phyloP scores from a whole-genome alignment of 2,888 invertebrate species.

The Hyppa rectilinea region DNA sequence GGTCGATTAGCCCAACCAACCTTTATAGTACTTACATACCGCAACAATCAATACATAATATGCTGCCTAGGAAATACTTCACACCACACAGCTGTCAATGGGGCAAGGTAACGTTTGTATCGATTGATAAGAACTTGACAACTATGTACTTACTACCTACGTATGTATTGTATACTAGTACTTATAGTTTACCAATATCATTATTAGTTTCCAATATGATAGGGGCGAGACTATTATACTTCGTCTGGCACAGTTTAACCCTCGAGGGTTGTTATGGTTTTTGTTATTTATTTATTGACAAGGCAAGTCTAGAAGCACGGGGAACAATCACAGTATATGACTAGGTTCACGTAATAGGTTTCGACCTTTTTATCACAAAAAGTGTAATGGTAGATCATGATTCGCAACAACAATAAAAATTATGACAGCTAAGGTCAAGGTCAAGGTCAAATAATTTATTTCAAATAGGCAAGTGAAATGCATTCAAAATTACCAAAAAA shows the following conservation, averaged over 20 bases:
- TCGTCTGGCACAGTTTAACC: conserved; percentile 30
- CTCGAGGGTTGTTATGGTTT: conserved; percentile 1
- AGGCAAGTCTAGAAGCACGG: too few species aligned
- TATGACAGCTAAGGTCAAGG: too few species aligned
- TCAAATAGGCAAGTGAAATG: too few species aligned
- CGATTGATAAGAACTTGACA: conserved; percentile 18
- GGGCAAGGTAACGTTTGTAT: conserved; percentile 26
- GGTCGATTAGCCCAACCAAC: too few species aligned
- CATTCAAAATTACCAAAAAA: too few species aligned
- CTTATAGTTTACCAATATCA: conserved; percentile 23
- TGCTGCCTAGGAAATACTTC: conserved; percentile 12
- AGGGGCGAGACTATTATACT: conserved; percentile 13
- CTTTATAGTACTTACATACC: neutral
- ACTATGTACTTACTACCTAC: neutral
- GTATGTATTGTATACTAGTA: neutral
- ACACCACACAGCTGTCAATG: conserved; percentile 6
- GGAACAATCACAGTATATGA: too few species aligned
- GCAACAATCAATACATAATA: conserved; percentile 28
- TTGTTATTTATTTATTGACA: too few species aligned
- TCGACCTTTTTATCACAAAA: too few species aligned
- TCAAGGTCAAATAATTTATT: too few species aligned
- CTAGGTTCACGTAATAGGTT: too few species aligned
- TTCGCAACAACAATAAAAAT: too few species aligned
- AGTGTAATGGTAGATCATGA: too few species aligned
- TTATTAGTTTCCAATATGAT: conserved; percentile 26